Evolutionary conservation across 2,888 invertebrate species (phyloP).

Genomic region (Chloroclystis v-ata): DNA sequence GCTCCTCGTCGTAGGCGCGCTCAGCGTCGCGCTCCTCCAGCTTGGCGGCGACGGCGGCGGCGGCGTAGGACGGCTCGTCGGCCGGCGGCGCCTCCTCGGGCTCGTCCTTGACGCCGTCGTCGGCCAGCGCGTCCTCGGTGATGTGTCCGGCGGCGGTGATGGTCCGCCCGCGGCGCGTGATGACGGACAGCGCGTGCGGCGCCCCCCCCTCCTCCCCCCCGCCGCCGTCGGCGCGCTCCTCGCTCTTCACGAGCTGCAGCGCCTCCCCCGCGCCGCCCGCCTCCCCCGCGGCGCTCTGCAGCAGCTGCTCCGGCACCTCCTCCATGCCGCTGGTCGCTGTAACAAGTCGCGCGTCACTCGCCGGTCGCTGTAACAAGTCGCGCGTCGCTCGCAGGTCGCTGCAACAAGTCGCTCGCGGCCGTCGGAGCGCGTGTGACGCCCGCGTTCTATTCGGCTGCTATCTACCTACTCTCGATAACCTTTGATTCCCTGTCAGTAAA

Average conservation of each 20-base stretch:
- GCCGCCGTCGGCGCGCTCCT: slow-evolving; percentile 36
- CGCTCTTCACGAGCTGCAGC: slow-evolving; percentile 65
- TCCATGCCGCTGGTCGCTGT: slow-evolving; percentile 43
- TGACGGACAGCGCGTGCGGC: slow-evolving; percentile 63
- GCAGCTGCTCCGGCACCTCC: slow-evolving; percentile 39
- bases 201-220: slow-evolving; percentile 9
- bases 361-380: slow-evolving; percentile 18
- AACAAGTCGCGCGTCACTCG: no score
- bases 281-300: slow-evolving; percentile 23
- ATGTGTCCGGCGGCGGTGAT: slow-evolving; percentile 81
- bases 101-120: slow-evolving; percentile 65
- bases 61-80: slow-evolving; percentile 29
- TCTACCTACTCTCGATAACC: neutral
- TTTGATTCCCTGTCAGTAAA: neutral
- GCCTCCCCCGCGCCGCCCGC: slow-evolving; percentile 53
- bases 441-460: neutral
- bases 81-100: slow-evolving; percentile 48
- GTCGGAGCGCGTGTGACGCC: neutral
- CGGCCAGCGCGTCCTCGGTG: slow-evolving; percentile 52
- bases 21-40: slow-evolving; percentile 44
- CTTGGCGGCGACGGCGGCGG: slow-evolving; percentile 49
- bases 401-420: no score
- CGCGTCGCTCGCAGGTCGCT: slow-evolving; percentile 20
- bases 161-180: slow-evolving; percentile 78
- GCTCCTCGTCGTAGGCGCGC: no score